A percentile compares a stretch with the other conserved stretches of the same genome.
phyloP scores from a whole-genome alignment of 2,113 vertebrate genomes.

The Phoxinus phoxinus region DNA sequence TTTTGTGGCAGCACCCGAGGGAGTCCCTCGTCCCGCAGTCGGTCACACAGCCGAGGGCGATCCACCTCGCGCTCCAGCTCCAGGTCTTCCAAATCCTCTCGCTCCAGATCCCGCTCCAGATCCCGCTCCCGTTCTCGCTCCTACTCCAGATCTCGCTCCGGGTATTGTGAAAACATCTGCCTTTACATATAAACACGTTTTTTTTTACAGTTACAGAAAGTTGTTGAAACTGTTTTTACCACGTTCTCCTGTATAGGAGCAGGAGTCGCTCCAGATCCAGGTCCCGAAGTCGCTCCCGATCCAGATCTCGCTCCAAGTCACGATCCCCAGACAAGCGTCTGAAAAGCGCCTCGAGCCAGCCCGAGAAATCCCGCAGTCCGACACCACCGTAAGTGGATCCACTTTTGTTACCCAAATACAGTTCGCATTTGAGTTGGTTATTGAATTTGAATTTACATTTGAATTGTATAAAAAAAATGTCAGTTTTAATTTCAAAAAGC shows the following conservation, averaged over 20 bases:
- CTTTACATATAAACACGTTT: background rate
- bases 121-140: slow-evolving; percentile 87
- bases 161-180: slow-evolving; percentile 69
- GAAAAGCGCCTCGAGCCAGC: no score
- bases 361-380: slow-evolving; percentile 84
- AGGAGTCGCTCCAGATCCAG: slow-evolving; percentile 85
- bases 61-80: slow-evolving; percentile 93
- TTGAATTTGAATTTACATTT: background rate
- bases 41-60: slow-evolving; percentile 90
- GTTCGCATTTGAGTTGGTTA: background rate
- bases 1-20: slow-evolving; percentile 72
- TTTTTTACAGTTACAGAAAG: background rate
- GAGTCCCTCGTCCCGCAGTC: slow-evolving; percentile 84
- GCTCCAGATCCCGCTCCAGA: slow-evolving; percentile 84
- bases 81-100: slow-evolving; percentile 90
- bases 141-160: slow-evolving; percentile 90
- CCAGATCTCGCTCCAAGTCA: slow-evolving; percentile 84
- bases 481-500: no score
- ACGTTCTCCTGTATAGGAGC: slow-evolving; percentile 75
- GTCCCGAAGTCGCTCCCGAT: slow-evolving; percentile 84
- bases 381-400: slow-evolving; percentile 87
- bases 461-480: no score
- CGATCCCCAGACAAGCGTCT: slow-evolving; percentile 84
- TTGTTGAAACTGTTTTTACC: background rate
- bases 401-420: background rate